A percentile compares a stretch with the other conserved stretches of the same genome.
phyloP scores from a whole-genome alignment of 2,113 vertebrate species.

The Trogon surrucura region DNA sequence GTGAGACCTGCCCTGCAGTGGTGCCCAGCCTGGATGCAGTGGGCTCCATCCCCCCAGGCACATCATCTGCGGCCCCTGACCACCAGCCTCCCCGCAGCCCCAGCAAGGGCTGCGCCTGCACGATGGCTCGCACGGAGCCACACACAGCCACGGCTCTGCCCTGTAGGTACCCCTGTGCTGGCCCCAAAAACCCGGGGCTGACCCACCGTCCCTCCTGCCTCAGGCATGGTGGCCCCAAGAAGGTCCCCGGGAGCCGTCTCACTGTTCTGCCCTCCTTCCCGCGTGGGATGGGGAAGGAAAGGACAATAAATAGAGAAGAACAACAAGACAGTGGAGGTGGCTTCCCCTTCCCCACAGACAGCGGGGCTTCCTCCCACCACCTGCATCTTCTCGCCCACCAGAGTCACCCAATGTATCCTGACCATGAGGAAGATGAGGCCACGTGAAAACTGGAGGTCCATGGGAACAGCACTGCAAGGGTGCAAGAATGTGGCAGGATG shows the following conservation, averaged over 20 bases:
- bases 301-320: slow-evolving; percentile 13
- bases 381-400: not conserved
- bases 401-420: not conserved
- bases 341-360: slow-evolving; percentile 28
- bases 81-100: not conserved
- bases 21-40: not conserved
- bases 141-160: not conserved
- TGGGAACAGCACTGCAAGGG: not conserved
- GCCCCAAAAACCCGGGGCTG: not conserved
- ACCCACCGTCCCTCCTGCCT: not conserved
- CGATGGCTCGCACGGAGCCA: not conserved
- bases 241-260: not conserved
- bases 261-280: not conserved
- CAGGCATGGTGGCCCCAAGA: accelerated
- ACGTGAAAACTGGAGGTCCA: not conserved
- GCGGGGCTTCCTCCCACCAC: slow-evolving; percentile 16
- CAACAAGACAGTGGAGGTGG: not conserved
- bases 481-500: not conserved
- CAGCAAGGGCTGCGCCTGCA: not conserved
- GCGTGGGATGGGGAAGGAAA: not conserved
- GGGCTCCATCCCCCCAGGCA: not conserved
- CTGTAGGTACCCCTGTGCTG: accelerated
- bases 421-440: not conserved
- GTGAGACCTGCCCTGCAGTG: not conserved
- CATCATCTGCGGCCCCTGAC: not conserved